Evolutionary conservation across 2,113 vertebrate genomes (phyloP), one percentile per base, ranked within the genome.

Genomic region (Phrynosoma platyrhinos): DNA sequence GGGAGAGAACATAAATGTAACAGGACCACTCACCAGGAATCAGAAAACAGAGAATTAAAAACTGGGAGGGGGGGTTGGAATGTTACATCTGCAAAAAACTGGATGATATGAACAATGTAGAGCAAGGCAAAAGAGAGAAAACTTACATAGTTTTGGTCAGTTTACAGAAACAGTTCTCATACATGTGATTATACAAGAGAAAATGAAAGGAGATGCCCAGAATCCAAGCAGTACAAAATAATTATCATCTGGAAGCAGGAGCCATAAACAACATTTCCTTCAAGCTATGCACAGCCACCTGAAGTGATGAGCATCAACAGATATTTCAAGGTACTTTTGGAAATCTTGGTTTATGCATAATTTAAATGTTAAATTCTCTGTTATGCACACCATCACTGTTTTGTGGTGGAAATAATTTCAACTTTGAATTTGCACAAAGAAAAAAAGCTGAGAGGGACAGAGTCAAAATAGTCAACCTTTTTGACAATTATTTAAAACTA

Each of bases 241-340:
- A 77, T 79, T 78, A 86, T 66, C 30, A 69, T 79, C 13, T 71
- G 52, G 53, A n/a, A 74, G 55, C 23, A n/a, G 30, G n/a, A 87
- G 55, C n/a, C 32, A 69, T 55, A 27, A 12, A 62, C 25, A 74
- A 87, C 47, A 81, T 40, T 75, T 62, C 40, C 55, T 36, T 12
- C 36, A 40, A 66, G 55, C 79, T 76, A 32, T 82, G 32, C 23
- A 53, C 3, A 27, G 71, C 66, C 79, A 64, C 36, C 79, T 82
- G 53, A 87, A 82, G 52, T 82, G 79, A 42, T 47, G 55, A 82
- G 52, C 30, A 87, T 82, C 69, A 74, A 87, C 30, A 75, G 69
- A 62, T 88, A 13, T 86, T 86, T 69, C 79, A 55, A 86, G 74
- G 16, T 40, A 52, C 58, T 84, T 12, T 23, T 91, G 85, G 52